Evolutionary conservation across 2,797 vertebrate genomes (phyloP).

Genomic region (Diplodus sargus): DNA sequence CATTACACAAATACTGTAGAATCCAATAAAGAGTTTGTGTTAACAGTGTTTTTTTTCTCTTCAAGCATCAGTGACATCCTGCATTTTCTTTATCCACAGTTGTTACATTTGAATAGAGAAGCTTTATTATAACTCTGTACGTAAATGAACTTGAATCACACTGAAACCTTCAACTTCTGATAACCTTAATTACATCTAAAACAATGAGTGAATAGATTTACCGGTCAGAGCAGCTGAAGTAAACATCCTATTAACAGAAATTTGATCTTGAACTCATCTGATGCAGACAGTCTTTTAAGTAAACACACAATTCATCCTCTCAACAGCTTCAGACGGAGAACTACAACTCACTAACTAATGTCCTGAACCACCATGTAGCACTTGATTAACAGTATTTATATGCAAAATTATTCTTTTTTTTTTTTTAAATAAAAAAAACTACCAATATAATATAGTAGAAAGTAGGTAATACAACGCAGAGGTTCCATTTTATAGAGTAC

Average conservation of each 20-base stretch:
- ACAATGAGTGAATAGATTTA: not conserved
- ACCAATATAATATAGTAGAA: too few relatives aligned
- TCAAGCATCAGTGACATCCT: constrained; percentile 1
- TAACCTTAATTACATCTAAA: constrained; percentile 20
- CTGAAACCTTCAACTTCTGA: constrained; percentile 5
- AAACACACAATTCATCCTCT: not conserved
- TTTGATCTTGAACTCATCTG: not conserved
- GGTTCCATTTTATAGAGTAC: too few relatives aligned
- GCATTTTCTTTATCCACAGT: constrained; percentile 6
- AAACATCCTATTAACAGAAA: not conserved
- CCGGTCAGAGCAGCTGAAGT: not conserved
- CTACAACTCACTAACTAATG: not conserved
- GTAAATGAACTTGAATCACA: not conserved
- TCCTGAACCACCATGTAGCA: too few relatives aligned
- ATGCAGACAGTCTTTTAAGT: not conserved
- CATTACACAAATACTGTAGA: not conserved
- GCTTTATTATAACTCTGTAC: not conserved
- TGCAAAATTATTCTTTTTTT: too few relatives aligned
- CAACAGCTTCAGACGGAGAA: not conserved
- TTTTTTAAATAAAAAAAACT: too few relatives aligned
- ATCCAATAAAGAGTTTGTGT: not conserved
- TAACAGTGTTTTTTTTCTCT: not conserved
- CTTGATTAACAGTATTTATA: too few relatives aligned
- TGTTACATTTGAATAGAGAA: not conserved
- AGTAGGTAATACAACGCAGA: too few relatives aligned